Percentiles rank a stretch among this genome's conserved stretches.
phyloP scores from a whole-genome alignment of 2,113 vertebrate species.

The Dolichallabes microphthalmus region DNA sequence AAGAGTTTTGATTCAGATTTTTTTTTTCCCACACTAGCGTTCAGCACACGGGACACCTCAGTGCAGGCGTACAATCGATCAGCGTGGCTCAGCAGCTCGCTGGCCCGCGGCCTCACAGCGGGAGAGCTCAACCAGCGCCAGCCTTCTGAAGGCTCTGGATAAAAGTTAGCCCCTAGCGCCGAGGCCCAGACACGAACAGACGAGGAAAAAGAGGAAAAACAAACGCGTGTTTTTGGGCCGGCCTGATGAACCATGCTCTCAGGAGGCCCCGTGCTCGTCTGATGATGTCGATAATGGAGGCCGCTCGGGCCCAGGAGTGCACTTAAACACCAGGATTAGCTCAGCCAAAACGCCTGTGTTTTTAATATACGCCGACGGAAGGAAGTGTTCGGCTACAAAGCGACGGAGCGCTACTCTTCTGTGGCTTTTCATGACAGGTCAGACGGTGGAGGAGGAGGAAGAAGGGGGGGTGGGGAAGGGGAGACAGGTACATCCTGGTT shows the following conservation, averaged over 20 bases:
- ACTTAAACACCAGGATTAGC: conserved; percentile 62
- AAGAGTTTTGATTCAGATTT: conserved; percentile 63
- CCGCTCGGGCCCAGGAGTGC: conserved; percentile 45
- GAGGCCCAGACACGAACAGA: conserved; percentile 54
- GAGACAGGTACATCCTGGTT: conserved; percentile 46
- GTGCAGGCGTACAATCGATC: conserved; percentile 47
- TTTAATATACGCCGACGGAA: conserved; percentile 54
- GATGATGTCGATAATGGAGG: conserved; percentile 66
- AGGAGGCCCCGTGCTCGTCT: conserved; percentile 61
- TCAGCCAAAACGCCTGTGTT: conserved; percentile 58
- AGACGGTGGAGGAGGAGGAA: conserved; percentile 19
- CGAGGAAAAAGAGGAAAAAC: conserved; percentile 49
- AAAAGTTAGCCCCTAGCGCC: conserved; percentile 63
- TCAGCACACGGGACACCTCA: conserved; percentile 42
- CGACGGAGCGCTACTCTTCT: conserved; percentile 46
- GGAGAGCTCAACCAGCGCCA: conserved; percentile 63
- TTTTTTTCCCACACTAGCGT: conserved; percentile 19
- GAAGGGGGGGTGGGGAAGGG: neutral
- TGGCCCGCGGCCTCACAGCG: conserved; percentile 57
- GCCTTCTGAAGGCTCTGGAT: conserved; percentile 66
- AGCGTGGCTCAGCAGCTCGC: conserved; percentile 31
- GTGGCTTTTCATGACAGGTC: conserved; percentile 50
- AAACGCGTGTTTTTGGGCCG: conserved; percentile 64
- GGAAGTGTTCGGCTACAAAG: conserved; percentile 61
- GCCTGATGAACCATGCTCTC: conserved; percentile 61